A percentile compares a stretch with the other conserved stretches of the same genome.
Evolutionary conservation across 2,888 invertebrate genomes (phyloP).

Genomic region (Danaus chrysippus): DNA sequence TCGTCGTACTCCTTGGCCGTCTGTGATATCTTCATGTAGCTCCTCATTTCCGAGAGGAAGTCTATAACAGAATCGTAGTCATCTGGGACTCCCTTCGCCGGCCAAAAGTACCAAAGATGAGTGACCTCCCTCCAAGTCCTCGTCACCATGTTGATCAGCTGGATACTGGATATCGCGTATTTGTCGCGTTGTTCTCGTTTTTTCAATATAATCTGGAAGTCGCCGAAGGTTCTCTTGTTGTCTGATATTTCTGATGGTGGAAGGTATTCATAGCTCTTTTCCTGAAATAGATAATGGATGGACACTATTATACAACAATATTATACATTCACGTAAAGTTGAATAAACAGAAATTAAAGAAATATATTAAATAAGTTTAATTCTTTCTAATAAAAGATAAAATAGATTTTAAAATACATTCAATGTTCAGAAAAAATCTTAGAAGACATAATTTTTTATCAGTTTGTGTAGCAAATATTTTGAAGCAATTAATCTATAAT

Average conservation of each 20-base stretch:
- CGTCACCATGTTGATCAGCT: slow-evolving; percentile 89
- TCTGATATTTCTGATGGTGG: slow-evolving; percentile 95
- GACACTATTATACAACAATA: too few relatives aligned
- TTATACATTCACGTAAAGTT: too few relatives aligned
- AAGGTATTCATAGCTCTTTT: slow-evolving; percentile 94
- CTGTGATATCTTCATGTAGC: slow-evolving; percentile 72
- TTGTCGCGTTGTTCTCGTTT: slow-evolving; percentile 94
- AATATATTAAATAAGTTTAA: too few relatives aligned
- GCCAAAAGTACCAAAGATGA: slow-evolving; percentile 98
- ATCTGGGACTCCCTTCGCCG: slow-evolving; percentile 90
- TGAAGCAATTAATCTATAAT: too few relatives aligned
- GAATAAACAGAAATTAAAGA: too few relatives aligned
- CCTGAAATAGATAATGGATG: slow-evolving; percentile 69
- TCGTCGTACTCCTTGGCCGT: slow-evolving; percentile 75
- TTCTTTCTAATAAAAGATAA: too few relatives aligned
- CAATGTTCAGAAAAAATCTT: too few relatives aligned
- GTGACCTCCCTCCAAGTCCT: slow-evolving; percentile 92
- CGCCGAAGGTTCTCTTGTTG: slow-evolving; percentile 91
- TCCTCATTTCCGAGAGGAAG: slow-evolving; percentile 91
- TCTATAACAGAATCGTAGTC: slow-evolving; percentile 92
- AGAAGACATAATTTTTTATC: too few relatives aligned
- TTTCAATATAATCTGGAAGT: slow-evolving; percentile 92
- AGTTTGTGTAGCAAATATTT: too few relatives aligned
- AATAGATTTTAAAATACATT: too few relatives aligned
- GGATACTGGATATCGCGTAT: slow-evolving; percentile 91